Base-by-base conservation (phyloP, 2,888 invertebrate genomes). In the Megalurothrips usitatus region DNA sequence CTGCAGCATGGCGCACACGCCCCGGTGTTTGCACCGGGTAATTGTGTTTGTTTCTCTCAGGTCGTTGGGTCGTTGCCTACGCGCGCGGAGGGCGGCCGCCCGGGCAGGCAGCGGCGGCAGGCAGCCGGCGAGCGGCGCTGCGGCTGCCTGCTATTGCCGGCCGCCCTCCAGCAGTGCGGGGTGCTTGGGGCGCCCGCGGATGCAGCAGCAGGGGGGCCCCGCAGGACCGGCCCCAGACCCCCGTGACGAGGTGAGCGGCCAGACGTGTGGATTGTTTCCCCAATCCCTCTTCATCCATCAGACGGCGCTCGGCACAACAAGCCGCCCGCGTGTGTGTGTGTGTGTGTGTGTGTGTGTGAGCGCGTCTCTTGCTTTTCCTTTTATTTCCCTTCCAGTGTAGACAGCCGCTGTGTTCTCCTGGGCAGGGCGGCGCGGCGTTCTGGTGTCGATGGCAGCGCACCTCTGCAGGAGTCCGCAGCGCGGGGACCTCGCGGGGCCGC, bases 1-100 rank as follows among this genome's bases (percentile, higher is more conserved):
- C 34, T 43, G 34, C 34, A 43, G 34, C 34, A 43, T n/a, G n/a
- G n/a, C n/a, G n/a, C n/a, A n/a, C 68, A 17, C 68, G 12, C 26
- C 1, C 68, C 26, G 68, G 68, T 75, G 23, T 75, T 75, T 75
- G 68, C 23, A 26, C 23, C 26, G 26, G 68, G 68, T 75, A 75
- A 75, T 75, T 75, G 68, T 68, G 23, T 68, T 68, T 68, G 68
- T 75, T 75, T 75, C 68, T 75, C 68, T 10, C 19, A 58, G 58
- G 19, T n/a, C 23, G n/a, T 68, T 11, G 68, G 68, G 23, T 11
- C 23, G 68, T 26, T 23, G 68, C 23, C 68, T 26, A n/a, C 58
- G 19, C 58, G 58, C 58, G 19, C 58, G 34, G 3, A 43, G 3
- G 2, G 3, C 34, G 34, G 3, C 34, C 34, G 11, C 68, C 68